phyloP scores from a whole-genome alignment of 2,888 invertebrate genomes.

The Alloplasta piceator region DNA sequence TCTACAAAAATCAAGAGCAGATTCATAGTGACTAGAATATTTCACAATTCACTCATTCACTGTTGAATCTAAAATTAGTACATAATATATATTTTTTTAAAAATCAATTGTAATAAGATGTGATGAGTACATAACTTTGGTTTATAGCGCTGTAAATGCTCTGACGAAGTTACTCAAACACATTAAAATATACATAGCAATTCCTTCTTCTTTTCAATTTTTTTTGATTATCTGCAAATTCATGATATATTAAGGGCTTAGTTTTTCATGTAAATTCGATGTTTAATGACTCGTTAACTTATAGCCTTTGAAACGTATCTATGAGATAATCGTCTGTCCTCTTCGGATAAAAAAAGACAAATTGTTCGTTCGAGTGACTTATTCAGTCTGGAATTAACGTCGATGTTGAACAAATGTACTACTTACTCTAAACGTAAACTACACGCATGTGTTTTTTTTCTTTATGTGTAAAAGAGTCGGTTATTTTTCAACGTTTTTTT shows the following conservation, averaged over 20 bases:
- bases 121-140: conserved; percentile 80
- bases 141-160: conserved; percentile 77
- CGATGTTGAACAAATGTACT: conserved; percentile 59
- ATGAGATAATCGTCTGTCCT: conserved; percentile 42
- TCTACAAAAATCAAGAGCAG: conserved; percentile 75
- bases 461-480: conserved; percentile 13
- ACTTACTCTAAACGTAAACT: conserved; percentile 56
- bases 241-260: conserved; percentile 55
- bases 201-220: conserved; percentile 38
- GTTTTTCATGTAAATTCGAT: conserved; percentile 61
- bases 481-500: too few relatives aligned
- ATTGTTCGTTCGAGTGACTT: conserved; percentile 41
- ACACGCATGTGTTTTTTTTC: conserved; percentile 21
- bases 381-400: conserved; percentile 48
- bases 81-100: conserved; percentile 72
- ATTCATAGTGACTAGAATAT: conserved; percentile 82
- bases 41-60: conserved; percentile 80
- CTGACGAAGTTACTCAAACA: conserved; percentile 58
- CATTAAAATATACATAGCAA: conserved; percentile 55
- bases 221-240: conserved; percentile 64
- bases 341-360: conserved; percentile 19
- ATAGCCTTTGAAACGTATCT: conserved; percentile 55
- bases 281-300: conserved; percentile 60
- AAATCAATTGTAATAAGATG: conserved; percentile 69
- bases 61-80: conserved; percentile 76